A percentile compares a stretch with the other conserved stretches of the same genome.
Conservation (phyloP, 2,888 invertebrate genomes). For the Papilio demoleus region DNA sequence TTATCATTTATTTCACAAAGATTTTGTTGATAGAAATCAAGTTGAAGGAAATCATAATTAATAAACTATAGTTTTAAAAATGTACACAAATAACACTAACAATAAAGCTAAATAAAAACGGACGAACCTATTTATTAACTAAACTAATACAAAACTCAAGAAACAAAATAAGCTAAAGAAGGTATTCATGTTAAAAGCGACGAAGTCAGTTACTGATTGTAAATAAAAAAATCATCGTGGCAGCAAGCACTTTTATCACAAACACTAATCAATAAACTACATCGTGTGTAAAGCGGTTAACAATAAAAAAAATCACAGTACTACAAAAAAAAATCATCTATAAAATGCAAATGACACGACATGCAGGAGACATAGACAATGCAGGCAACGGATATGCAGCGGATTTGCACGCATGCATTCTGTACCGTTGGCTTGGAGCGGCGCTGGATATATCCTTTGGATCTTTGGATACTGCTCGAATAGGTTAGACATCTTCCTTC, state of each 20-base stretch:
- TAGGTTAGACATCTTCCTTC: conserved; percentile 86
- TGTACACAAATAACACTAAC: not conserved
- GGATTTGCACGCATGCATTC: conserved; percentile 67
- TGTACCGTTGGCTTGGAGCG: conserved; percentile 78
- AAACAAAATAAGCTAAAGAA: conserved; percentile 10
- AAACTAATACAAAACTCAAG: conserved; percentile 10
- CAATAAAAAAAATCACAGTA: conserved; percentile 12
- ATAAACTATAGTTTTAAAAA: no score
- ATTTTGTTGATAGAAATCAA: no score
- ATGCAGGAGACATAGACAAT: conserved; percentile 72
- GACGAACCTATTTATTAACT: not conserved
- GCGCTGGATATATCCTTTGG: conserved; percentile 90
- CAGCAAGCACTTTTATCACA: conserved; percentile 21
- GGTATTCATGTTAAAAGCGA: conserved; percentile 17
- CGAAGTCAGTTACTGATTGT: conserved; percentile 3
- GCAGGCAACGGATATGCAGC: conserved; percentile 65
- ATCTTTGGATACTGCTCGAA: conserved; percentile 90
- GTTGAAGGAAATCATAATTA: no score
- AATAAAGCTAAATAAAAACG: not conserved
- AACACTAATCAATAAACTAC: conserved; percentile 13
- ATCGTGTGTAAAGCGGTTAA: conserved; percentile 23
- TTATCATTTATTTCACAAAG: no score
- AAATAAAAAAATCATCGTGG: conserved; percentile 15
- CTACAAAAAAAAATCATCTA: conserved; percentile 34
- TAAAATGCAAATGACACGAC: conserved; percentile 63